Percentiles rank a stretch among this genome's conserved stretches.
phyloP scores from a whole-genome alignment of 2,113 vertebrate genomes.

The Phyllostomus discolor region DNA sequence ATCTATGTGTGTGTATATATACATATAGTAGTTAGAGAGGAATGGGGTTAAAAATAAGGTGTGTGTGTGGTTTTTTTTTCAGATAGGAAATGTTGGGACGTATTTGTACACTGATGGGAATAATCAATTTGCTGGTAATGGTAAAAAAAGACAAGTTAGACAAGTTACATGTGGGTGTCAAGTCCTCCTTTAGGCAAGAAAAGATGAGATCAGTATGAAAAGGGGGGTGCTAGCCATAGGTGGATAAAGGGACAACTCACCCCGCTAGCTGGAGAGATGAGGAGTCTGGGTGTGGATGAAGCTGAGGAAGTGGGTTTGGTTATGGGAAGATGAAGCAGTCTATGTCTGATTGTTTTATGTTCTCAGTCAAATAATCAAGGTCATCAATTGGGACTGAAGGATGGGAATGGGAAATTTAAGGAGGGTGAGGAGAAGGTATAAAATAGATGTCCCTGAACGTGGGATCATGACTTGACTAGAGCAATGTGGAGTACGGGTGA shows the following conservation, averaged over 20 bases:
- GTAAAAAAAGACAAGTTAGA: neutral
- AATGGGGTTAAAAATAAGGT: neutral
- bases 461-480: neutral
- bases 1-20: neutral
- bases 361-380: neutral
- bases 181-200: neutral
- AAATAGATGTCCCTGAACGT: neutral
- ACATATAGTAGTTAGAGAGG: neutral
- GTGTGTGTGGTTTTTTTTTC: neutral
- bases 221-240: neutral
- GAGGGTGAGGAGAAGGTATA: neutral
- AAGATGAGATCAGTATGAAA: neutral
- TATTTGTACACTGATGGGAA: neutral
- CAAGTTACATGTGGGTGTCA: neutral
- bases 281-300: neutral
- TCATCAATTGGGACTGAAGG: neutral
- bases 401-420: neutral
- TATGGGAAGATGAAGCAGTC: neutral
- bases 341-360: neutral
- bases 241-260: neutral
- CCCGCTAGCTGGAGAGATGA: neutral
- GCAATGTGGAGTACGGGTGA: neutral
- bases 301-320: neutral
- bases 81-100: neutral
- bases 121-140: neutral